Base-by-base conservation (phyloP, 2,888 invertebrate genomes). In the Helleia helle region DNA sequence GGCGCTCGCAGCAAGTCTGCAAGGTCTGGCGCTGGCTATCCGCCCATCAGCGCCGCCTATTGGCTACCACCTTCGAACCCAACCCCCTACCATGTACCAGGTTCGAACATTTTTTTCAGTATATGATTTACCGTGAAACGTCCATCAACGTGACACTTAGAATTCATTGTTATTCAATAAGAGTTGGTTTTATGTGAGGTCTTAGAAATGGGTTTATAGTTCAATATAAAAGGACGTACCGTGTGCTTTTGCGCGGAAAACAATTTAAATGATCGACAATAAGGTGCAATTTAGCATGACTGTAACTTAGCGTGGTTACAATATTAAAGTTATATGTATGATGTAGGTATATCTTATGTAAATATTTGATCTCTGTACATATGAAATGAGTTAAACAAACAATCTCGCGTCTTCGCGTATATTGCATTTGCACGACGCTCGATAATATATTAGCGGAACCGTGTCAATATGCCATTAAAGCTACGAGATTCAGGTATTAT, bases 31-130 rank as follows among this genome's bases (percentile, higher is more conserved):
- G 65, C 63, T 68, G 86, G 76, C 79, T 93, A 93, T 86, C 93
- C 93, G 70, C 88, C 93, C 59, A 93, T 93, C 87, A 91, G 90
- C 76, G 89, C 92, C 71, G 91, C 93, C 69, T 93, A 93, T 83
- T 93, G 93, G 93, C 89, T 93, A 64, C 92, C 93, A 53, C 90
- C 93, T 62, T 89, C 92, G 51, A 90, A 90, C 77, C 90, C 91
- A 58, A 90, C 90, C 68, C 93, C 93, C 63, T 93, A 93, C 85
- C 89, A 93, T 73, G 87, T 93, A 76, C 93, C 93, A 93, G 93
- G 93, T 93, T 90, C 67, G 75, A 14, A 12, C n/a, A 2, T 1
- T 11, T 29, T 38, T 28, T 29, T 29, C 22, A 22, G 22, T 29
- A 29, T 7, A 13, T 11, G 3, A 7, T 8, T 2, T 22, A 11